A percentile compares a stretch with the other conserved stretches of the same genome.
These are phyloP conservation scores for Astreopora myriophthalma DNA, from an alignment of 64 coral and sea anemone species.

Conservation along the genomic window DNA sequence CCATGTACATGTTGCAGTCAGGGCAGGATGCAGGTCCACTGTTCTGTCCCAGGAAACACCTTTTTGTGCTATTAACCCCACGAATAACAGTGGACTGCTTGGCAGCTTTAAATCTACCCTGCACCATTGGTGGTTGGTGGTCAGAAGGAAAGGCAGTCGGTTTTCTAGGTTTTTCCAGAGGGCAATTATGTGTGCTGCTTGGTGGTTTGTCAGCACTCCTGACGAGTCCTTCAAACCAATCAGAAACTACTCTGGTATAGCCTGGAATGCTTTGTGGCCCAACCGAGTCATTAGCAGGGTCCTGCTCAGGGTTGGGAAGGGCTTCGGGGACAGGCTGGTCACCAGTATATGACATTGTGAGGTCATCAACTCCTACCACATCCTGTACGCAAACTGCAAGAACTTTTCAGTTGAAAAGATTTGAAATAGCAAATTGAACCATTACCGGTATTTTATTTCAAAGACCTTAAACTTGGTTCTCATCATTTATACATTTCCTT, in stretches of 20 bases:
- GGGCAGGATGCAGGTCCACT: slow-evolving; percentile 57
- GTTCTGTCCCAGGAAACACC: slow-evolving; percentile 54
- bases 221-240: neutral
- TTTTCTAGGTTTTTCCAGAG: slow-evolving; percentile 7
- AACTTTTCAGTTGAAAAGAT: too few relatives aligned
- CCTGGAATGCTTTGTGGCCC: neutral
- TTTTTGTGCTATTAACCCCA: slow-evolving; percentile 6
- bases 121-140: neutral
- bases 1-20: slow-evolving; percentile 63
- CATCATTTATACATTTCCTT: too few relatives aligned
- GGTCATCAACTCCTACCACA: slow-evolving; percentile 18
- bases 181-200: neutral
- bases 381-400: too few relatives aligned
- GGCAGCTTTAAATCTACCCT: neutral
- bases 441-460: too few relatives aligned
- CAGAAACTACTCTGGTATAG: neutral
- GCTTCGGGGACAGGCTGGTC: neutral
- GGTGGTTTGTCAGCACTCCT: neutral
- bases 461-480: too few relatives aligned
- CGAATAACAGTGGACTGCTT: slow-evolving; percentile 27
- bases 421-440: too few relatives aligned
- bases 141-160: neutral
- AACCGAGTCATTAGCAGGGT: neutral
- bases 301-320: too few relatives aligned
- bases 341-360: neutral